Percentiles rank a stretch among this genome's conserved stretches.
phyloP scores from a whole-genome alignment of 37 sponge, comb jelly and placozoan genomes.

The Axinella damicornis region DNA sequence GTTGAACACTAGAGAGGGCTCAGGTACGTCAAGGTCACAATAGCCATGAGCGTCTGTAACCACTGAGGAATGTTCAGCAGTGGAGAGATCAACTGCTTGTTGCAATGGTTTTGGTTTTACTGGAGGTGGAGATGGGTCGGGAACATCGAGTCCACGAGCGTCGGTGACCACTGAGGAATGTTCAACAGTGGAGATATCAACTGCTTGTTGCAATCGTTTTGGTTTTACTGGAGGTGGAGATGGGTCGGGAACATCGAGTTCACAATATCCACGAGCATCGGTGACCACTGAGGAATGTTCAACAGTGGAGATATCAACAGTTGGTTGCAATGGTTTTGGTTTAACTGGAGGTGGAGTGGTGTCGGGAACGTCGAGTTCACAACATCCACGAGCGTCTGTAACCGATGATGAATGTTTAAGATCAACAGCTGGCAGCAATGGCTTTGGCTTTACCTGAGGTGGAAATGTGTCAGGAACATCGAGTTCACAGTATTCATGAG shows the following conservation, averaged over 20 bases:
- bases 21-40: neutral
- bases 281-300: neutral
- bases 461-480: too few relatives aligned
- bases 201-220: neutral
- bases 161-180: neutral
- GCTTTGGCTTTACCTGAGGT: too few relatives aligned
- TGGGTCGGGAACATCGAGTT: neutral
- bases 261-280: slow-evolving; percentile 19
- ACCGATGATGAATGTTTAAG: too few relatives aligned
- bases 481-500: too few relatives aligned
- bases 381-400: too few relatives aligned
- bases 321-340: too few relatives aligned
- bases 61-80: neutral
- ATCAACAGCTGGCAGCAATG: too few relatives aligned
- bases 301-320: too few relatives aligned
- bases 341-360: too few relatives aligned
- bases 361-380: too few relatives aligned
- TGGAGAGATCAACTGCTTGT: too few relatives aligned
- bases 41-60: slow-evolving; percentile 26
- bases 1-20: neutral
- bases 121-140: neutral
- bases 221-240: neutral
- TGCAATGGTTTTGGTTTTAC: neutral
- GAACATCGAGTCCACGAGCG: neutral
- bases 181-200: neutral